Evolutionary conservation across 1,140 invertebrate genomes (phyloP).

Genomic region (Coboldia fuscipes): DNA sequence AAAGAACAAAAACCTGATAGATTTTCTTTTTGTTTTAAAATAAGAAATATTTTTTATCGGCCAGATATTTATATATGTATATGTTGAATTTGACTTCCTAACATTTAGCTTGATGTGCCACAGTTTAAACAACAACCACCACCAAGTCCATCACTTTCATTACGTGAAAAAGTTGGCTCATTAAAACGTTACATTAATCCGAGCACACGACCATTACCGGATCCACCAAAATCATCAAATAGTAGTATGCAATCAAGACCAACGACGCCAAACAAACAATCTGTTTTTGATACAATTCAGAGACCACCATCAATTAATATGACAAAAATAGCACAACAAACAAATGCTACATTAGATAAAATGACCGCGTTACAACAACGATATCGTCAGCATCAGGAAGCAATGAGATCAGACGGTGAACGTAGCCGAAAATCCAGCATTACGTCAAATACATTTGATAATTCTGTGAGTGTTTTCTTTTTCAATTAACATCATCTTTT

Average conservation of each 20-base stretch:
- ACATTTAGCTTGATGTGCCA: no score
- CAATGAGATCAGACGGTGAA: conserved; percentile 25
- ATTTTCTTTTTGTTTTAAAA: no score
- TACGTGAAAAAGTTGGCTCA: not conserved
- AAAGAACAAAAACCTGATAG: no score
- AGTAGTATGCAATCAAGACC: conserved; percentile 10
- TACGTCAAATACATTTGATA: not conserved
- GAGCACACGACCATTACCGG: conserved; percentile 16
- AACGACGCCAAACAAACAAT: conserved; percentile 12
- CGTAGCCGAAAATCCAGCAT: conserved; percentile 8
- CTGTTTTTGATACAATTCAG: conserved; percentile 18
- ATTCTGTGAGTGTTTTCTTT: not conserved
- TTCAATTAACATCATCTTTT: not conserved
- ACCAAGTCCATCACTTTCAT: conserved; percentile 2
- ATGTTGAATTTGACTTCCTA: no score
- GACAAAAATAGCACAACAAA: conserved; percentile 20
- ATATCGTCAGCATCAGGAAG: conserved; percentile 37
- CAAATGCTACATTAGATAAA: conserved; percentile 17
- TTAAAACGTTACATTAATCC: conserved; percentile 5
- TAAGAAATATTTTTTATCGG: no score
- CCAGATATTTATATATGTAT: no score
- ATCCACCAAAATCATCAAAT: conserved; percentile 10
- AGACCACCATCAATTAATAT: conserved; percentile 17
- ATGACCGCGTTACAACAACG: conserved; percentile 31
- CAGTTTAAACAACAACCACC: not conserved